A percentile compares a stretch with the other conserved stretches of the same genome.
These are phyloP conservation scores for Sarcophilus harrisii DNA, from an alignment of 2,797 vertebrate genomes.

Conservation along the genomic window DNA sequence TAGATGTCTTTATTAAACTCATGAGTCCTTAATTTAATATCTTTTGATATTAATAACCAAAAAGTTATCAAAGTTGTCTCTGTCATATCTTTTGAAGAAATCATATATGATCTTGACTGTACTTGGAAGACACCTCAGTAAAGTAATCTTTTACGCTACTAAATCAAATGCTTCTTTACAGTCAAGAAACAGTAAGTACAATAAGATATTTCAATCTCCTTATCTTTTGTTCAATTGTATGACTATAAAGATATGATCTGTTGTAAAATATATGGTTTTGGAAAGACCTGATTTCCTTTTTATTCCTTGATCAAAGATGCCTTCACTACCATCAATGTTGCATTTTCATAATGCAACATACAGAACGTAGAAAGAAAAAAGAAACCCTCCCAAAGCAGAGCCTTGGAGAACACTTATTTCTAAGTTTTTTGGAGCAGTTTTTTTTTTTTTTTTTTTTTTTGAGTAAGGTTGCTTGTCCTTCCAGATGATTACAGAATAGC, in stretches of 20 bases:
- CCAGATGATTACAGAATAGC: neutral
- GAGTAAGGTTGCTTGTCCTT: neutral
- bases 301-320: neutral
- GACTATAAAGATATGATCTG: neutral
- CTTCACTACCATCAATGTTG: neutral
- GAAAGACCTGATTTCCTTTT: neutral
- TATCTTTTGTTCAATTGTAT: neutral
- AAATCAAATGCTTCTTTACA: neutral
- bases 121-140: neutral
- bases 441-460: neutral
- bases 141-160: neutral
- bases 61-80: neutral
- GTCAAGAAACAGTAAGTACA: neutral
- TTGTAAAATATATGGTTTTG: neutral
- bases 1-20: neutral
- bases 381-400: neutral
- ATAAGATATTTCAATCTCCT: neutral
- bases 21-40: neutral
- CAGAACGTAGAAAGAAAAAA: neutral
- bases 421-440: neutral
- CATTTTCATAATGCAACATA: neutral
- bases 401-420: neutral
- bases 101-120: neutral
- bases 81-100: neutral
- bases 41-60: neutral